phyloP scores from a whole-genome alignment of 1,140 invertebrate species.

The Pogonomyrmex californicus region DNA sequence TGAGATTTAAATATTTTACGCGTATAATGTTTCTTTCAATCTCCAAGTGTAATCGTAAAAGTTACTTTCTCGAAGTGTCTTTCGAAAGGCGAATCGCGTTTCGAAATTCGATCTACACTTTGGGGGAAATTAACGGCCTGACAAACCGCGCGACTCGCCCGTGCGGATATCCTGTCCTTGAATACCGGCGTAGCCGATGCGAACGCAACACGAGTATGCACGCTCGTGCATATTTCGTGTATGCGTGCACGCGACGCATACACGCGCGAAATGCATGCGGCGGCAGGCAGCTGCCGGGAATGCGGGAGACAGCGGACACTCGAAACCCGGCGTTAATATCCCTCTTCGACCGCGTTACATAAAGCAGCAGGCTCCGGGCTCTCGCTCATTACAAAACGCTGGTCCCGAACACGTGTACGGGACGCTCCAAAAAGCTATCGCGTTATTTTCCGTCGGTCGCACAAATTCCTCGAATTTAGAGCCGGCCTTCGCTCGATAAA shows the following conservation, averaged over 20 bases:
- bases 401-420: conserved; percentile 20
- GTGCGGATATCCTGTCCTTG: conserved; percentile 72
- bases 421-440: conserved; percentile 14
- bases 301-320: conserved; percentile 77
- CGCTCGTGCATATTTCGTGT: background rate
- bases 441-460: background rate
- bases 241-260: conserved; percentile 18
- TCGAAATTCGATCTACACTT: conserved; percentile 27
- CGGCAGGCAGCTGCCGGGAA: conserved; percentile 75
- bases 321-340: conserved; percentile 74
- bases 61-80: conserved; percentile 6
- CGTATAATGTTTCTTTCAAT: conserved; percentile 23
- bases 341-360: conserved; percentile 73
- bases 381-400: conserved; percentile 39
- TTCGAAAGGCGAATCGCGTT: conserved; percentile 19
- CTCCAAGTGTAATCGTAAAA: background rate
- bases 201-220: background rate
- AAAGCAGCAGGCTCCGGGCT: conserved; percentile 70
- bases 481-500: background rate
- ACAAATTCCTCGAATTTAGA: conserved; percentile 23
- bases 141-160: conserved; percentile 44
- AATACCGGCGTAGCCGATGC: conserved; percentile 37
- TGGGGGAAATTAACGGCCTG: conserved; percentile 39
- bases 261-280: conserved; percentile 45
- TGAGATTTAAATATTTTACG: no score